Evolutionary conservation across 2,797 vertebrate genomes (phyloP), one percentile per base, ranked within the genome.

Genomic region (Dendrocincla fuliginosa): DNA sequence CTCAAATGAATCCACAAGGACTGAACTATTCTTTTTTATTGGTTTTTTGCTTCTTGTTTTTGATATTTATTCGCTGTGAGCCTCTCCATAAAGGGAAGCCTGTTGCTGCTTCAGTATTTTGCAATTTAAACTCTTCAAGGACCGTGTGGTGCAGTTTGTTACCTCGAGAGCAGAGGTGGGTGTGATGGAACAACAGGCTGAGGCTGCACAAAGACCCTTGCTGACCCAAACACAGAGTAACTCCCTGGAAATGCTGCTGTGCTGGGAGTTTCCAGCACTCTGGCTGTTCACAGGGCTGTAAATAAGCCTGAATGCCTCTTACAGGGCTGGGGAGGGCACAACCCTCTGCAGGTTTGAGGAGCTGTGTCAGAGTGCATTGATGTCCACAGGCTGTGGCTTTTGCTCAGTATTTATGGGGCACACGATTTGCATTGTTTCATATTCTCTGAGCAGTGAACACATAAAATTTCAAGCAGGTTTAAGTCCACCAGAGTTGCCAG

Each of bases 341-440:
- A 3, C 52, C 32, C 30, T 78, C 42, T 60, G 30, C 30, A 42
- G 67, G 18, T 71, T 9, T 65, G 85, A 83, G 6, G 37, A 52
- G 71, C 25, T 33, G 0, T 33, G 46, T 13, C n/a, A 49, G 41
- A n/a, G 28, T 2, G 3, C 8, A 37, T 19, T 10, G 25, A 23
- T 35, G 15, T 8, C 8, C 37, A 9, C 41, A 71, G 41, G 5
- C 77, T 59, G 70, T 2, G 3, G 50, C 17, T 71, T 76, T 89
- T 71, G 35, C 28, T 57, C 70, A 20, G 2, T 23, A n/a, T 95
- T 90, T 92, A 42, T 23, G n/a, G 33, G 9, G 71, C 0, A 5
- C 46, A 25, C 1, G 7, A 69, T 87, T 69, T 74, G 32, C 50
- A 1, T 22, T 70, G 15, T 63, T 55, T 93, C 59, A n/a, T 67